phyloP scores from a whole-genome alignment of 2,797 vertebrate species.

The Ptychobarbus kaznakovi region DNA sequence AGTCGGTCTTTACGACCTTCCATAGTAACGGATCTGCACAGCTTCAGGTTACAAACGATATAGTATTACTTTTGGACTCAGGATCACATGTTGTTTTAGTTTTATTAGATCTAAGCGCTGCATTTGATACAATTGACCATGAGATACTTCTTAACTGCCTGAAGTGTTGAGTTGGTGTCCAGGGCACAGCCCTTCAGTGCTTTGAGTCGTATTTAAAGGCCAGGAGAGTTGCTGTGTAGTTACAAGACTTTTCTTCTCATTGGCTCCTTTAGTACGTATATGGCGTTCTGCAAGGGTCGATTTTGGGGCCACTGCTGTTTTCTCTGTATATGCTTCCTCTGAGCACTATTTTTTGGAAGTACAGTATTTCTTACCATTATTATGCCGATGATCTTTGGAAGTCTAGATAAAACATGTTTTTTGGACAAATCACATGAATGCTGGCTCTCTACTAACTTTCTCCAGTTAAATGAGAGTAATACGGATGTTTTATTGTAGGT shows the following conservation, averaged over 20 bases:
- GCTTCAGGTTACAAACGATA: not conserved
- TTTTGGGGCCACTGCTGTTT: not conserved
- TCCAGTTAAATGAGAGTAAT: not conserved
- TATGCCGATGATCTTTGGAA: not conserved
- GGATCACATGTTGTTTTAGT: not conserved
- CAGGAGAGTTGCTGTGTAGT: not conserved
- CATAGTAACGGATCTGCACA: not conserved
- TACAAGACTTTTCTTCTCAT: not conserved
- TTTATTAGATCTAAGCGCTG: not conserved
- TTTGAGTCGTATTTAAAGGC: not conserved
- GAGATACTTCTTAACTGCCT: not conserved
- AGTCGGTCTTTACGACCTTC: not conserved
- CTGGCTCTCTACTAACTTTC: not conserved
- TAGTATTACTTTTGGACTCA: not conserved
- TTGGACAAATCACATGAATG: not conserved
- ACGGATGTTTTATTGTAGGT: not conserved
- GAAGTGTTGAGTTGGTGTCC: not conserved
- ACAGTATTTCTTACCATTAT: not conserved
- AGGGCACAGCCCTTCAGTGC: not conserved
- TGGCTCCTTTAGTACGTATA: not conserved
- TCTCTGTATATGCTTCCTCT: not conserved
- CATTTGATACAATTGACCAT: not conserved
- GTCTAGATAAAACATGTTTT: not conserved
- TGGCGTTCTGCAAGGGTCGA: not conserved
- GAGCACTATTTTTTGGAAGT: not conserved